These are phyloP conservation scores for Elgonia sp. DNA, from an alignment of 2,888 invertebrate species.

Conservation along the genomic window DNA sequence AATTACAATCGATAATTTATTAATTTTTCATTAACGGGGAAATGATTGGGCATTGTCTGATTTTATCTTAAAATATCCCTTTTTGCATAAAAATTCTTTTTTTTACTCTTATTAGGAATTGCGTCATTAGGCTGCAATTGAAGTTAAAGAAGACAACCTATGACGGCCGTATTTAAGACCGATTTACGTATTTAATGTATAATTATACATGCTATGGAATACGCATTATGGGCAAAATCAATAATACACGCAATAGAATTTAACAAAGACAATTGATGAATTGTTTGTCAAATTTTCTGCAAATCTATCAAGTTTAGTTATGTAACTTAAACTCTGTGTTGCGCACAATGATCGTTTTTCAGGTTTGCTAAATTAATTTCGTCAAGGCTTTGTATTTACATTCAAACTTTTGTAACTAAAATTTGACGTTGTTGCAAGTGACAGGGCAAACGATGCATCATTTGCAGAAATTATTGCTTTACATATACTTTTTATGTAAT, in stretches of 20 bases:
- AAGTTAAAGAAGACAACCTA: neutral
- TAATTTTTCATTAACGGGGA: neutral
- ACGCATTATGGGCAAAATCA: conserved; percentile 18
- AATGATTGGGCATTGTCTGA: neutral
- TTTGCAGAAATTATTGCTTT: neutral
- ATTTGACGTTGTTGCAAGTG: neutral
- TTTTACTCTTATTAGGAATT: neutral
- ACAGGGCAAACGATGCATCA: neutral
- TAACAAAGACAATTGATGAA: conserved; percentile 22
- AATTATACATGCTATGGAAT: conserved; percentile 27
- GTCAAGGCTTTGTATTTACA: neutral
- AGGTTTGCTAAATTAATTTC: neutral
- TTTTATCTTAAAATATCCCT: too few species aligned
- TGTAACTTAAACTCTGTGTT: too few species aligned
- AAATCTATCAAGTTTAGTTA: conserved; percentile 12
- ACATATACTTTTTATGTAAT: neutral
- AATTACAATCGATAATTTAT: conserved; percentile 25
- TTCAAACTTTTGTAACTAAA: neutral
- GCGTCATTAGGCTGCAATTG: neutral
- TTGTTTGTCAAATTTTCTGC: conserved; percentile 33
- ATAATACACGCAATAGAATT: too few species aligned
- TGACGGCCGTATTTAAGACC: neutral
- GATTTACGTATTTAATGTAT: neutral
- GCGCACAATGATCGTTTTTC: neutral
- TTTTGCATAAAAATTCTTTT: too few species aligned